These are phyloP conservation scores for Gari tellinella DNA, from an alignment of 2,888 invertebrate species.

Conservation along the genomic window DNA sequence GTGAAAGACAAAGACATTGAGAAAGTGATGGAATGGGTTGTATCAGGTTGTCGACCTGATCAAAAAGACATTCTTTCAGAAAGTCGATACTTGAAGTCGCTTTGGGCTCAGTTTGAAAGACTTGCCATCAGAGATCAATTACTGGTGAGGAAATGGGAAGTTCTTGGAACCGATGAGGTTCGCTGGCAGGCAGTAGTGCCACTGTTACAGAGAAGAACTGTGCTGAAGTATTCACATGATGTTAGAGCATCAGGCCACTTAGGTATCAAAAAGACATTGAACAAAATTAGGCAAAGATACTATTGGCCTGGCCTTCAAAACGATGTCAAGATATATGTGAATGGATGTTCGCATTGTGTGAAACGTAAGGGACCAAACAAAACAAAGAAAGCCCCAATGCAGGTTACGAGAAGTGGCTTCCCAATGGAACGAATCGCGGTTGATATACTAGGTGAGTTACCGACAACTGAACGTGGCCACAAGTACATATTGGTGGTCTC, in stretches of 20 bases:
- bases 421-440: slow-evolving; percentile 45
- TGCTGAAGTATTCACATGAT: slow-evolving; percentile 12
- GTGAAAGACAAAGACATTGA: neutral
- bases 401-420: slow-evolving; percentile 10
- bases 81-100: neutral
- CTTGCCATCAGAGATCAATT: neutral
- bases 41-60: neutral
- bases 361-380: slow-evolving; percentile 18
- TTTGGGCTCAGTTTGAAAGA: neutral
- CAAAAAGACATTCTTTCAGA: neutral
- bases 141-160: slow-evolving; percentile 1
- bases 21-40: neutral
- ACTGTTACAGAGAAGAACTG: neutral
- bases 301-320: no score
- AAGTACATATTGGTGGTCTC: slow-evolving; percentile 42
- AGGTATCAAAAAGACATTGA: no score
- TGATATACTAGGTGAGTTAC: slow-evolving; percentile 41
- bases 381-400: slow-evolving; percentile 20
- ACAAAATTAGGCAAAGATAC: no score
- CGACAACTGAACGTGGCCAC: slow-evolving; percentile 33
- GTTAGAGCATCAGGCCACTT: slow-evolving; percentile 1
- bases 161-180: slow-evolving; percentile 1
- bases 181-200: slow-evolving; percentile 8
- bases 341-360: slow-evolving; percentile 15
- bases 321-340: slow-evolving; percentile 12